Evolutionary conservation across 2,113 vertebrate genomes (phyloP).

Genomic region (Hypanus sabinus): DNA sequence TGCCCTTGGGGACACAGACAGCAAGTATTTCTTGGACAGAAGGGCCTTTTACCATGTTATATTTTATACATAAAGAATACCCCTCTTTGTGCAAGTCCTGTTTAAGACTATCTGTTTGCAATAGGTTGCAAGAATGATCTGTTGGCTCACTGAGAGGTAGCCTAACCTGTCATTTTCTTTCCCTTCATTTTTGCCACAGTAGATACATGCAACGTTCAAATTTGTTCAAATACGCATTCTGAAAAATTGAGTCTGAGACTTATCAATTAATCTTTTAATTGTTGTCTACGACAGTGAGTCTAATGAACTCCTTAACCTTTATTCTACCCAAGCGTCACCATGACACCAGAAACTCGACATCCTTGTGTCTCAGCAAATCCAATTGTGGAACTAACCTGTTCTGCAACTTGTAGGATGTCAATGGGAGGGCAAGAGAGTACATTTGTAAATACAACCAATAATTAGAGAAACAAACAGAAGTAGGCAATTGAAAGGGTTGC

Average conservation of each 20-base stretch:
- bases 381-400: constrained; percentile 28
- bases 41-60: not conserved
- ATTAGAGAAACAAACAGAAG: constrained; percentile 5
- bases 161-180: not conserved
- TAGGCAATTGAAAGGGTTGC: not conserved
- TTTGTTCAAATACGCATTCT: not conserved
- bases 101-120: not conserved
- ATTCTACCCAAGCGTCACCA: constrained; percentile 2
- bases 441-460: constrained; percentile 29
- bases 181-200: not conserved
- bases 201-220: not conserved
- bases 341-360: constrained; percentile 17
- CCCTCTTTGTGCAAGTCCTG: not conserved
- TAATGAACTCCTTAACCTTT: not conserved
- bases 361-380: constrained; percentile 8
- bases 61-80: not conserved
- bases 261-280: constrained; percentile 1
- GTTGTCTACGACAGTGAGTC: not conserved
- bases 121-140: not conserved
- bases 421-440: constrained; percentile 6
- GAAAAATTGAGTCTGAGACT: not conserved
- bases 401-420: constrained; percentile 1
- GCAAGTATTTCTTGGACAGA: not conserved
- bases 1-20: not conserved
- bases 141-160: not conserved